These are phyloP conservation scores for Eustalomyia histrio DNA, from an alignment of 2,888 invertebrate genomes.

Conservation along the genomic window DNA sequence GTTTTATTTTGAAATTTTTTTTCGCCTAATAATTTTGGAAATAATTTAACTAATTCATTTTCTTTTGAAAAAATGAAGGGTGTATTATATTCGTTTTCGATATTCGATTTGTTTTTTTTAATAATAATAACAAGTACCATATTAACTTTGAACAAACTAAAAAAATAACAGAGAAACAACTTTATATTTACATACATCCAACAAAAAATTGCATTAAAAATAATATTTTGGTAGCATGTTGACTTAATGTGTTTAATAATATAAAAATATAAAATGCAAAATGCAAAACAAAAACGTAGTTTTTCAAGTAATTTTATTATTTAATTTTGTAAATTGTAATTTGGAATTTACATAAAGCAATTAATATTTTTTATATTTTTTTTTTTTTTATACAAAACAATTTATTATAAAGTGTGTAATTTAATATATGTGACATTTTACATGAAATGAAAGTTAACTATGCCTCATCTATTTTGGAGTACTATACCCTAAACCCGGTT, in stretches of 20 bases:
- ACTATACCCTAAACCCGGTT: too few species aligned
- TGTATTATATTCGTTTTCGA: too few species aligned
- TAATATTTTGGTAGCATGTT: constrained; percentile 42
- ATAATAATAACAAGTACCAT: constrained; percentile 1
- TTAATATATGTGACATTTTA: too few species aligned
- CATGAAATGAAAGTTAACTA: too few species aligned
- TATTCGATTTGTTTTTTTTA: not conserved
- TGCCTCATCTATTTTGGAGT: too few species aligned
- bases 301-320: constrained; percentile 6
- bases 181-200: not conserved
- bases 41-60: too few species aligned
- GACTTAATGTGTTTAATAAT: constrained; percentile 36
- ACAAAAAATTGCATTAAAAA: constrained; percentile 42
- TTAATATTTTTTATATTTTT: constrained; percentile 15
- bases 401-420: constrained; percentile 34
- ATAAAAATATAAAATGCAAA: constrained; percentile 47
- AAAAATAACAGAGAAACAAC: constrained; percentile 16
- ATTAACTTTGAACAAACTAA: constrained; percentile 7
- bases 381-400: not conserved
- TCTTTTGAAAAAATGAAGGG: too few species aligned
- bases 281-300: constrained; percentile 22
- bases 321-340: constrained; percentile 9
- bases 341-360: constrained; percentile 20
- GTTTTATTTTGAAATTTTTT: too few species aligned
- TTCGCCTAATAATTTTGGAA: too few species aligned